Evolutionary conservation across 2,113 vertebrate species (phyloP), one percentile per base, ranked within the genome.

Genomic region (Gila orcuttii): DNA sequence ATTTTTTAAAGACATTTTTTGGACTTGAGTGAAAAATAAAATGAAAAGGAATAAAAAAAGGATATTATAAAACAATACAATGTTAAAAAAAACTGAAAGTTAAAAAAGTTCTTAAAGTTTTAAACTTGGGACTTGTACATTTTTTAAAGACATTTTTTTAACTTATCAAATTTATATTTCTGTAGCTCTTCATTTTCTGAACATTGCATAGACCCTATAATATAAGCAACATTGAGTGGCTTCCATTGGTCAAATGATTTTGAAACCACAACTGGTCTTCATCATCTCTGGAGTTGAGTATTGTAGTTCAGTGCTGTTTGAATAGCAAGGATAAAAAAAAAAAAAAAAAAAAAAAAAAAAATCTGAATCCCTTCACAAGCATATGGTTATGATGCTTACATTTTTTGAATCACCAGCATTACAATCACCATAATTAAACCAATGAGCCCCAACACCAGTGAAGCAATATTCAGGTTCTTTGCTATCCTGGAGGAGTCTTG

Each of bases 381-480:
- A n/a, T 3, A 21, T 23, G 25, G 11, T 33, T 3, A 23, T 7
- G 76, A 36, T 79, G 31, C 28, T 36, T 59, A 31, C 4, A 23
- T 17, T 0, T 10, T 19, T 19, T 1, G 0, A 42, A 71, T 4
- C 31, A 59, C 28, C 19, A 62, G 0, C 1, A 17, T 2, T 5
- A 64, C 42, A 19, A 89, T 77, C 2, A 33, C 0, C 75, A 87
- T 62, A 17, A 90, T 85, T 23, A 83, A 0, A 4, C 21, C 21
- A 62, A 87, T 28, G 17, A 90, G 79, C 33, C 89, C 89, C 50
- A 82, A 25, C 31, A 88, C 85, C 25, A 88, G 6, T 21, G 85
- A 19, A 19, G 83, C 82, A 10, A 88, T 90, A 31, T 90, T 90
- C 79, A 90, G 79, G 60, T 85, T 90, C 68, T 77, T 87, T 55